Evolutionary conservation across 2,113 vertebrate genomes (phyloP).

Genomic region (Pardalotus punctatus): DNA sequence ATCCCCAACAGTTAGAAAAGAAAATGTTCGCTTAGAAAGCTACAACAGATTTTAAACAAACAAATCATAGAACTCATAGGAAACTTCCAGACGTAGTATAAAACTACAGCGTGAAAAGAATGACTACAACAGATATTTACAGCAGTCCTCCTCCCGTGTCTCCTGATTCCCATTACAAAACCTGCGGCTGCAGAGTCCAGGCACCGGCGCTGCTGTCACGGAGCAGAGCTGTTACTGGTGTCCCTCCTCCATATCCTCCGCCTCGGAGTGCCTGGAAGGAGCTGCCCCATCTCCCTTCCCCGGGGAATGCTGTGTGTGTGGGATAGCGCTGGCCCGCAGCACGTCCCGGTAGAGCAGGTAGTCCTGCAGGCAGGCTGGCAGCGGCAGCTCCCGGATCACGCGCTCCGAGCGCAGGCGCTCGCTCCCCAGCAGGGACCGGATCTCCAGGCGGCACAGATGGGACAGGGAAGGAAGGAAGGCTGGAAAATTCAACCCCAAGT

Average conservation of each 20-base stretch:
- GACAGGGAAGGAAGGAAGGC: constrained; percentile 69
- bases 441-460: constrained; percentile 79
- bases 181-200: neutral
- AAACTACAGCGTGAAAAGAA: neutral
- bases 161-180: neutral
- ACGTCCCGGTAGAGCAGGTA: constrained; percentile 77
- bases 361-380: constrained; percentile 75
- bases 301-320: neutral
- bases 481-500: constrained; percentile 12
- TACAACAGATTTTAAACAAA: neutral
- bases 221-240: neutral
- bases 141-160: neutral
- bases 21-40: neutral
- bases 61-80: neutral
- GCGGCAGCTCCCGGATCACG: constrained; percentile 59
- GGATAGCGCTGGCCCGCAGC: constrained; percentile 23
- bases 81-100: neutral
- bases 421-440: constrained; percentile 65
- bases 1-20: neutral
- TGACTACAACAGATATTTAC: neutral
- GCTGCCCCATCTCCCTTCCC: neutral
- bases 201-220: fast-evolving
- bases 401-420: constrained; percentile 46
- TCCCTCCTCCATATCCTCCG: neutral
- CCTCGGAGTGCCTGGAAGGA: neutral